Evolutionary conservation across 2,113 vertebrate genomes (phyloP).

Genomic region (Archilochus colubris): DNA sequence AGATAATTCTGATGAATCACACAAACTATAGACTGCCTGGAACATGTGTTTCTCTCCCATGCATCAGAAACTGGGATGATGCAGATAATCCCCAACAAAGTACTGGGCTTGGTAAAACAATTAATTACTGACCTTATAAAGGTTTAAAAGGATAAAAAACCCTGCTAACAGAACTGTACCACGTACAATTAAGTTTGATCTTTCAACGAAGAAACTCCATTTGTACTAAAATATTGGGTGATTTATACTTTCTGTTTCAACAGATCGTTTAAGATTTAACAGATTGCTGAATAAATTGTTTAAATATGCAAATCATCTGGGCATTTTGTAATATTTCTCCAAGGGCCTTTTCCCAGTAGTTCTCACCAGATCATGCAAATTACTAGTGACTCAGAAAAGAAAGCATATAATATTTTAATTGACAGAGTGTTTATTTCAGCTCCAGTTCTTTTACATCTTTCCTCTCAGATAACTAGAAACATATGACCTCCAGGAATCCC

Average conservation of each 20-base stretch:
- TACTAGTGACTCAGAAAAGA: conserved; percentile 21
- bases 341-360: conserved; percentile 33
- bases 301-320: conserved; percentile 56
- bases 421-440: conserved; percentile 26
- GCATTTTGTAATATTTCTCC: conserved; percentile 53
- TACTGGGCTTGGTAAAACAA: conserved; percentile 14
- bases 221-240: conserved; percentile 5
- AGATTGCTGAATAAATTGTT: conserved; percentile 55
- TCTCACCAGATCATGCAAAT: conserved; percentile 49
- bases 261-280: conserved; percentile 40
- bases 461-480: not conserved
- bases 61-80: not conserved
- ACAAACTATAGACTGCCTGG: not conserved
- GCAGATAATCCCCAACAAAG: not conserved
- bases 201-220: not conserved
- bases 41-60: not conserved
- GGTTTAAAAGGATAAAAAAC: conserved; percentile 1
- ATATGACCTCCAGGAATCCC: not conserved
- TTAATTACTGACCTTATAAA: conserved; percentile 28
- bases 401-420: conserved; percentile 44
- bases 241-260: conserved; percentile 52
- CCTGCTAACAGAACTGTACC: not conserved
- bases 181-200: conserved; percentile 2
- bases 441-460: not conserved
- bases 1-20: conserved; percentile 8